A percentile compares a stretch with the other conserved stretches of the same genome.
Conservation (phyloP, 2,888 invertebrate species). For the Tenodera sinensis region DNA sequence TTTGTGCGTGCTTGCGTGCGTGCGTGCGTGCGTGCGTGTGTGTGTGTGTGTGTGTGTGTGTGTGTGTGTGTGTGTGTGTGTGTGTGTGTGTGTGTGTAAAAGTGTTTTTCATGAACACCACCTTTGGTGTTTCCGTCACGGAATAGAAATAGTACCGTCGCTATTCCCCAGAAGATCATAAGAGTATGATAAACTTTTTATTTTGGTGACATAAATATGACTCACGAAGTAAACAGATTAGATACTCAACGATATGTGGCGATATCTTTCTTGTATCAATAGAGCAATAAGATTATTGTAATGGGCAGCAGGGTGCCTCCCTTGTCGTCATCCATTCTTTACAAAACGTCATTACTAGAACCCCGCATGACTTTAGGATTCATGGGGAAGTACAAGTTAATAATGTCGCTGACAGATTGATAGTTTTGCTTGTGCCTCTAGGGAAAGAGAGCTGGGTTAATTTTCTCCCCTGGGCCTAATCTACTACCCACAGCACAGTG, state of each 20-base stretch:
- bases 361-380: neutral
- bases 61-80: no score
- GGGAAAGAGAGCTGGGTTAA: constrained; percentile 3
- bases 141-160: no score
- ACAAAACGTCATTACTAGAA: neutral
- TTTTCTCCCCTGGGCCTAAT: constrained; percentile 10
- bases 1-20: no score
- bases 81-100: no score
- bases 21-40: no score
- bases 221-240: no score
- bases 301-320: neutral
- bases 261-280: neutral
- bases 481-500: neutral
- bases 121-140: no score
- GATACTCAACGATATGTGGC: neutral
- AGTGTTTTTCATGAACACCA: no score
- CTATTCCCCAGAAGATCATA: no score
- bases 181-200: no score
- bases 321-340: neutral
- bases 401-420: constrained; percentile 2
- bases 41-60: no score
- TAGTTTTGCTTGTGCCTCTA: neutral
- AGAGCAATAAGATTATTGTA: neutral
- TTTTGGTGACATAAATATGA: no score
- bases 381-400: neutral